These are phyloP conservation scores for Calcarius ornatus DNA, from an alignment of 2,113 vertebrate genomes.

Conservation along the genomic window DNA sequence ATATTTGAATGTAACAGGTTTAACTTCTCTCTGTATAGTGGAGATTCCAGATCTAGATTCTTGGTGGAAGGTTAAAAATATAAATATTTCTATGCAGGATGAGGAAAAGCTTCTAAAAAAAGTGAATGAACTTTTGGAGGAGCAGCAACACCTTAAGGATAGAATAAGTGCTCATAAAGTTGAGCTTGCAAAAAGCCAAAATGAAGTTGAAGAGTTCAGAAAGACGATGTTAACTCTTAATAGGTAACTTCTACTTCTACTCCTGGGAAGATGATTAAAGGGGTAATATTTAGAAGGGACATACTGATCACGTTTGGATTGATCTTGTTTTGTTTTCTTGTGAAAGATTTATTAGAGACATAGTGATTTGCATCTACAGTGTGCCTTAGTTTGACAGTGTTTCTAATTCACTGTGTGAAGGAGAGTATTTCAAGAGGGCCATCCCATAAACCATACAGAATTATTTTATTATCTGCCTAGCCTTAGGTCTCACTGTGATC, in stretches of 20 bases:
- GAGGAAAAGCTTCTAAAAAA: conserved; percentile 75
- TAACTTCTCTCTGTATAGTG: background rate
- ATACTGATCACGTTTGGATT: background rate
- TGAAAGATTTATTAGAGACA: background rate
- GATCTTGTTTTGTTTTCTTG: background rate
- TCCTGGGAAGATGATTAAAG: background rate
- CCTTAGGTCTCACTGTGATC: background rate
- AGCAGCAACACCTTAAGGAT: conserved; percentile 74
- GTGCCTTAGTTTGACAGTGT: background rate
- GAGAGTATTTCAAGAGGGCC: background rate
- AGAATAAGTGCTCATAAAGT: conserved; percentile 71
- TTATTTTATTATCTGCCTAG: background rate
- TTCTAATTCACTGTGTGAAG: background rate
- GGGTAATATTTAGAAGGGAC: background rate
- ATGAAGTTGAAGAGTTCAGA: conserved; percentile 78
- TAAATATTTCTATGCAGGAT: conserved; percentile 67
- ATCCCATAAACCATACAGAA: background rate
- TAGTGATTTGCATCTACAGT: background rate
- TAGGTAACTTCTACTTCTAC: conserved; percentile 71
- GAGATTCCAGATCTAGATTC: background rate
- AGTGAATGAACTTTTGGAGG: conserved; percentile 73
- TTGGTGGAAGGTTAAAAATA: background rate
- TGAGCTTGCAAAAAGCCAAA: conserved; percentile 70
- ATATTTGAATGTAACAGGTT: background rate
- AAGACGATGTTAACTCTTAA: conserved; percentile 71